phyloP scores from a whole-genome alignment of 2,888 invertebrate genomes.

The Micoletzkya japonica region DNA sequence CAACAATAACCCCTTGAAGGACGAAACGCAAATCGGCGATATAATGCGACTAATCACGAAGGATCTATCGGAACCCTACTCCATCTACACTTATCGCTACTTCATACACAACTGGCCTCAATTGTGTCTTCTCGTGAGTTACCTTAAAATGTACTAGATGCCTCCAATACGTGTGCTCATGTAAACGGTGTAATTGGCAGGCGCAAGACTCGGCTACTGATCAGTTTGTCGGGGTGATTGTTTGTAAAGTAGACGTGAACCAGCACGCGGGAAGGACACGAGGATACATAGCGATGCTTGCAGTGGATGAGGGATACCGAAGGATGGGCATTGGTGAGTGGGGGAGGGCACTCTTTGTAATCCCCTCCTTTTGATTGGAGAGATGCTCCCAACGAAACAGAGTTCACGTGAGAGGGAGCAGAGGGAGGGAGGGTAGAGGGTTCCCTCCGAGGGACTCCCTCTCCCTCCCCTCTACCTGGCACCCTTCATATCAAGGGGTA shows the following conservation, averaged over 20 bases:
- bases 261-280: constrained; percentile 74
- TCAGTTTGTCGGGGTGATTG: constrained; percentile 92
- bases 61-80: constrained; percentile 98
- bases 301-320: constrained; percentile 91
- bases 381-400: too few species aligned
- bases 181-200: constrained; percentile 66
- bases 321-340: constrained; percentile 83
- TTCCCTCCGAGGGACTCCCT: too few species aligned
- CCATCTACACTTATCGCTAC: constrained; percentile 99
- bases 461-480: too few species aligned
- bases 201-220: constrained; percentile 27
- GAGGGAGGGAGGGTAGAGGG: constrained; percentile 2
- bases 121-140: constrained; percentile 83
- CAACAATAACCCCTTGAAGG: constrained; percentile 67
- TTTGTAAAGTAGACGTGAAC: constrained; percentile 77
- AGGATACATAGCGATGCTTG: constrained; percentile 99
- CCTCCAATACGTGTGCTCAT: constrained; percentile 67
- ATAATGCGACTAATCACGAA: constrained; percentile 98
- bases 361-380: too few species aligned
- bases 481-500: too few species aligned
- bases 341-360: too few species aligned
- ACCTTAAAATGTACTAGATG: background rate
- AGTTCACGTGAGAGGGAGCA: background rate
- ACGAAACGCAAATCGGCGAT: constrained; percentile 95
- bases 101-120: constrained; percentile 99